phyloP scores from a whole-genome alignment of 2,113 vertebrate genomes.

The Hemiscyllium ocellatum region DNA sequence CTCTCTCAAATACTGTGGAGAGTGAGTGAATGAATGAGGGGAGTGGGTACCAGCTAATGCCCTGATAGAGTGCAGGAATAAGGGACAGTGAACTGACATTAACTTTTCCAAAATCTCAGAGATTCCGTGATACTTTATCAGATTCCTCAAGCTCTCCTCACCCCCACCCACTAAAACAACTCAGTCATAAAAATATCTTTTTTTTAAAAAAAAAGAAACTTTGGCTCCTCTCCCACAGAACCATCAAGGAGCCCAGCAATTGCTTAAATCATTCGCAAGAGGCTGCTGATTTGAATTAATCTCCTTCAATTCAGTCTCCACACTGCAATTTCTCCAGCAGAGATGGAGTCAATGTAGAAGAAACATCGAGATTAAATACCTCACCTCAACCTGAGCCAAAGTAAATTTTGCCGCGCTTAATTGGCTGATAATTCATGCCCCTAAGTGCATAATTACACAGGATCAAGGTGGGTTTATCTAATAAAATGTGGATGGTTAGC shows the following conservation, averaged over 20 bases:
- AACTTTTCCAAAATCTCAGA: neutral
- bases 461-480: constrained; percentile 33
- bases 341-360: neutral
- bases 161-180: neutral
- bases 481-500: neutral
- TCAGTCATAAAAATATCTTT: too few species aligned
- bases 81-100: neutral
- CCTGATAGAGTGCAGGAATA: neutral
- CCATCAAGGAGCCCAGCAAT: neutral
- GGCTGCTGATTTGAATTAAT: constrained; percentile 22
- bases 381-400: constrained; percentile 7
- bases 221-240: neutral
- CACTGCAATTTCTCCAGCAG: neutral
- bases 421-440: constrained; percentile 26
- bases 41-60: neutral
- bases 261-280: neutral
- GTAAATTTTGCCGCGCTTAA: constrained; percentile 27
- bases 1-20: too few species aligned
- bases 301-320: neutral
- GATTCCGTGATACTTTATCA: neutral
- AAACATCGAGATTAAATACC: constrained; percentile 8
- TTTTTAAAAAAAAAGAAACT: neutral
- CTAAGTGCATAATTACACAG: constrained; percentile 17
- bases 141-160: neutral
- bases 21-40: too few species aligned